phyloP scores from a whole-genome alignment of 1,140 invertebrate species.

The Bactericera cockerelli region DNA sequence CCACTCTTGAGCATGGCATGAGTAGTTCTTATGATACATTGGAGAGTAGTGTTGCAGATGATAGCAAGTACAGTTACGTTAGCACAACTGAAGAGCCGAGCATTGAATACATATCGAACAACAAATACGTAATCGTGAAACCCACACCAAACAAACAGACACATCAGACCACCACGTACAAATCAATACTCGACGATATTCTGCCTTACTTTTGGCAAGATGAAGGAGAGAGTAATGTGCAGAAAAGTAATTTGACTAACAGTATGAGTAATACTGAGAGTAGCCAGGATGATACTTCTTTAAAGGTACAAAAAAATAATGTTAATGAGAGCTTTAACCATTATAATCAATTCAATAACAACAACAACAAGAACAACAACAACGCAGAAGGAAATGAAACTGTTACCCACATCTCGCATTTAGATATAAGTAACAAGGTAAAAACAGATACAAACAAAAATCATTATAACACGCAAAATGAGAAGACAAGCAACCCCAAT shows the following conservation, averaged over 20 bases:
- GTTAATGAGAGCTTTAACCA: not conserved
- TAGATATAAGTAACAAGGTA: not conserved
- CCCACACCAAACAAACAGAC: not conserved
- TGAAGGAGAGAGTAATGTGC: not conserved
- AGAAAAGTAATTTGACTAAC: not conserved
- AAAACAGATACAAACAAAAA: not conserved
- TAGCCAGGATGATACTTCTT: not conserved
- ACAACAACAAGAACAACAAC: not conserved
- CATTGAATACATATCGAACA: not conserved
- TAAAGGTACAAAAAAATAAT: not conserved
- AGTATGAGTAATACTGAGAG: not conserved
- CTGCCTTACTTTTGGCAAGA: not conserved
- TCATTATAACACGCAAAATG: not conserved
- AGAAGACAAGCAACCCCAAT: not conserved
- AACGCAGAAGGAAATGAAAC: not conserved
- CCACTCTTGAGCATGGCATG: too few species aligned
- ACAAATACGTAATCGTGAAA: not conserved
- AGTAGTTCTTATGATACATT: too few species aligned
- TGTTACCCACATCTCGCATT: not conserved
- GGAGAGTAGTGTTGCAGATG: not conserved
- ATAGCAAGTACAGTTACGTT: not conserved
- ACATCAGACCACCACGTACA: not conserved
- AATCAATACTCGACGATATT: not conserved
- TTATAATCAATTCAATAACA: not conserved
- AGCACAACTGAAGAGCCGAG: not conserved